Evolutionary conservation across 2,797 vertebrate species (phyloP), one percentile per base, ranked within the genome.

Genomic region (Tinamus major): DNA sequence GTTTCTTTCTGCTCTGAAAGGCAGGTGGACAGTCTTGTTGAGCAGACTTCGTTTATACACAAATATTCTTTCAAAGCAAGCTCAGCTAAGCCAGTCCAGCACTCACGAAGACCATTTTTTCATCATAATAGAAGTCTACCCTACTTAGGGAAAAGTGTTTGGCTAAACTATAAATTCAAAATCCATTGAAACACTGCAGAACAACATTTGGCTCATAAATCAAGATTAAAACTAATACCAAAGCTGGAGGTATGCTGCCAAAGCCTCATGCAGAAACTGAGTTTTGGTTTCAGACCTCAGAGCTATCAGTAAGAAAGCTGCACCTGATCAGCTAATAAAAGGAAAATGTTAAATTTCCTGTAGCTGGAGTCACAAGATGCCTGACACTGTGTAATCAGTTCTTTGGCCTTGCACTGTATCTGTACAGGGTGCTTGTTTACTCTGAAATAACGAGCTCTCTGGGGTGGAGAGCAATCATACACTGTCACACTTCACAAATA

Each of bases 271-370:
- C 74, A 89, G 90, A 93, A 96, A 85, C 31, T 53, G 37, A 63
- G 2, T 79, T 92, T 92, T 53, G 24, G 82, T 35, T 87, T 92
- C 67, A 67, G 46, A 13, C 49, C 91, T 89, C 77, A 81, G 79
- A 87, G 51, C 89, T 93, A 93, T 95, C 94, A 92, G 83, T 26
- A 86, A 79, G n/a, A 89, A 79, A 76, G 48, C 77, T 74, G 64
- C 74, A 95, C 74, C 91, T 89, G 79, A 95, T 64, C 85, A 63
- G 91, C 76, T 88, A 91, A 91, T 81, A 81, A 91, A 94, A 92
- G 56, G 65, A 96, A 96, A 96, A 96, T 35, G 74, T 89, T 91
- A 76, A 64, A 89, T 95, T 95, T 92, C 91, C 92, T 94, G 67
- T 90, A 89, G 83, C 35, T 15, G 67, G 79, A 70, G 51, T 62